Conservation (phyloP, 1,140 invertebrate genomes). For the Drosophila kepulauana region DNA sequence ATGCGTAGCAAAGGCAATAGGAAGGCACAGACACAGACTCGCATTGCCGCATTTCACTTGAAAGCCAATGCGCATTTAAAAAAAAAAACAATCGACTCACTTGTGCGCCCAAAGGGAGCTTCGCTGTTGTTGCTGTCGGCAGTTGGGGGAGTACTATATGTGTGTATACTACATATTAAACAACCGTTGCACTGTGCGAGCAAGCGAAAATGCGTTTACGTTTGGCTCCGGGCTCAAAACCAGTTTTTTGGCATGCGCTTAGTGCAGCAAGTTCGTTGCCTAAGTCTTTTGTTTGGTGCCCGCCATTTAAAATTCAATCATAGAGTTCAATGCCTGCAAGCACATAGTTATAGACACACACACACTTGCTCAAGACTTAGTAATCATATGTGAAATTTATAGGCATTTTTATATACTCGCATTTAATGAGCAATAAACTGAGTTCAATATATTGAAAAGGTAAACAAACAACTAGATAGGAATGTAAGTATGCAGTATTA, state of each 20-base stretch:
- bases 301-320: slow-evolving; percentile 49
- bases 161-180: slow-evolving; percentile 10
- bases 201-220: slow-evolving; percentile 60
- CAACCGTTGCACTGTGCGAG: slow-evolving; percentile 63
- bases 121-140: slow-evolving; percentile 31
- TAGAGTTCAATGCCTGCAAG: slow-evolving; percentile 72
- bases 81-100: background rate
- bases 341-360: slow-evolving; percentile 10
- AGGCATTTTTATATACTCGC: slow-evolving; percentile 21
- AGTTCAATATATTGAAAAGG: slow-evolving; percentile 14
- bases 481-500: background rate
- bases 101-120: slow-evolving; percentile 12
- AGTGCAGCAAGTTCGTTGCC: slow-evolving; percentile 67
- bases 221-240: slow-evolving; percentile 54
- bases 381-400: slow-evolving; percentile 43
- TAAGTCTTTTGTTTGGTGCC: slow-evolving; percentile 78
- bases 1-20: slow-evolving; percentile 19
- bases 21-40: slow-evolving; percentile 9
- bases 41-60: slow-evolving; percentile 6
- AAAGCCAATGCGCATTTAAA: slow-evolving; percentile 42
- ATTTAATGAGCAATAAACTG: slow-evolving; percentile 32
- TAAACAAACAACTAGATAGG: background rate
- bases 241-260: slow-evolving; percentile 67
- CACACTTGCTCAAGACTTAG: background rate
- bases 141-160: slow-evolving; percentile 10